Percentiles rank a stretch among this genome's conserved stretches.
phyloP scores from a whole-genome alignment of 2,797 vertebrate species.

The Trachops cirrhosus region DNA sequence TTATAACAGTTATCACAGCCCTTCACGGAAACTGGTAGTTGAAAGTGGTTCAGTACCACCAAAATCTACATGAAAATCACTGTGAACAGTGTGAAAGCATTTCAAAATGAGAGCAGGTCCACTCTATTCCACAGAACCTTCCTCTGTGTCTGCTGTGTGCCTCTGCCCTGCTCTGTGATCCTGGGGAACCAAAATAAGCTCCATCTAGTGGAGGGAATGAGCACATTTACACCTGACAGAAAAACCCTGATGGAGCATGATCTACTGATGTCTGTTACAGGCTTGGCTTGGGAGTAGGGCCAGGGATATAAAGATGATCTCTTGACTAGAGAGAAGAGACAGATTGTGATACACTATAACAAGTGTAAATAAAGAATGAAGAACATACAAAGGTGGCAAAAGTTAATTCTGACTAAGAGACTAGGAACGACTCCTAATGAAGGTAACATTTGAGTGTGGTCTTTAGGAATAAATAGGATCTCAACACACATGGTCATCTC shows the following conservation, averaged over 20 bases:
- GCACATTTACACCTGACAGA: not conserved
- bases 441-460: not conserved
- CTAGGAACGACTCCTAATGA: not conserved
- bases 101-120: not conserved
- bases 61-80: not conserved
- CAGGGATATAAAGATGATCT: not conserved
- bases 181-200: not conserved
- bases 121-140: not conserved
- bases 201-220: not conserved
- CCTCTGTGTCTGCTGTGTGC: not conserved
- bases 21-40: not conserved
- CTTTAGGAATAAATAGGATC: not conserved
- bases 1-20: not conserved
- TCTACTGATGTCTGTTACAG: not conserved
- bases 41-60: not conserved
- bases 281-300: not conserved
- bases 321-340: not conserved
- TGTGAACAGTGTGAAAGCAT: not conserved
- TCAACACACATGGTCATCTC: not conserved
- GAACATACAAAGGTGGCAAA: not conserved
- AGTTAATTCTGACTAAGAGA: not conserved
- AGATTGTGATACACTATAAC: not conserved
- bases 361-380: not conserved
- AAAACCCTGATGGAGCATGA: not conserved
- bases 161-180: not conserved